phyloP scores from a whole-genome alignment of 2,797 vertebrate species.

The Triplophysa yarkandensis region DNA sequence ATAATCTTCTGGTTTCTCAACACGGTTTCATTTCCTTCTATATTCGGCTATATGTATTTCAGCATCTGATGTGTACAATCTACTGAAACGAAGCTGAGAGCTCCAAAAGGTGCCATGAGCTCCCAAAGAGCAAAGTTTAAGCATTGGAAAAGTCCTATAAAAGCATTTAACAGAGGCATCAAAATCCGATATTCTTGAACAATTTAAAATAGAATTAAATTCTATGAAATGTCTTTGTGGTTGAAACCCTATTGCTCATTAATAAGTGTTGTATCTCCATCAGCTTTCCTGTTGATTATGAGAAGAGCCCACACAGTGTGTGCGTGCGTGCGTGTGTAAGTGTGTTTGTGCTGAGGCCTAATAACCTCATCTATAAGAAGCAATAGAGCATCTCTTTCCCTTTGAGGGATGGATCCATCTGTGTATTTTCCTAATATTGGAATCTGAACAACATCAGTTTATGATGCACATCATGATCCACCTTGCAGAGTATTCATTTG shows the following conservation, averaged over 20 bases:
- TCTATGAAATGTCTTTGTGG: background rate
- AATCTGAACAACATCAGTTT: conserved; percentile 51
- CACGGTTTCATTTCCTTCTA: background rate
- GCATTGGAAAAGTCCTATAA: background rate
- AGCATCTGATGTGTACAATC: background rate
- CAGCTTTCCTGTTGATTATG: conserved; percentile 54
- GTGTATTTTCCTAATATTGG: conserved; percentile 49
- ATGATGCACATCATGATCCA: conserved; percentile 47
- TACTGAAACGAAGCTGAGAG: background rate
- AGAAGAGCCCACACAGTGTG: conserved; percentile 28
- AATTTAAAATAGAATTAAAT: conserved; percentile 2
- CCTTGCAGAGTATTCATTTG: conserved; percentile 41
- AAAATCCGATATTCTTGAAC: background rate
- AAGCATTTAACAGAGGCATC: background rate
- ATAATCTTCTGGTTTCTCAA: background rate
- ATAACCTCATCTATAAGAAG: conserved; percentile 66
- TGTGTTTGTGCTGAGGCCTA: conserved; percentile 63
- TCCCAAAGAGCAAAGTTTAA: background rate
- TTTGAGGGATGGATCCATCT: conserved; percentile 57
- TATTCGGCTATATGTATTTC: background rate
- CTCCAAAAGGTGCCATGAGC: background rate
- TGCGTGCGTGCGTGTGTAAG: conserved; percentile 45
- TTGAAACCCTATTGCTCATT: conserved; percentile 26
- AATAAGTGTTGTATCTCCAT: conserved; percentile 49
- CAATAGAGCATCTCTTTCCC: conserved; percentile 63